Base-by-base conservation (phyloP, 2,888 invertebrate genomes). In the Parasteatoda lunata region DNA sequence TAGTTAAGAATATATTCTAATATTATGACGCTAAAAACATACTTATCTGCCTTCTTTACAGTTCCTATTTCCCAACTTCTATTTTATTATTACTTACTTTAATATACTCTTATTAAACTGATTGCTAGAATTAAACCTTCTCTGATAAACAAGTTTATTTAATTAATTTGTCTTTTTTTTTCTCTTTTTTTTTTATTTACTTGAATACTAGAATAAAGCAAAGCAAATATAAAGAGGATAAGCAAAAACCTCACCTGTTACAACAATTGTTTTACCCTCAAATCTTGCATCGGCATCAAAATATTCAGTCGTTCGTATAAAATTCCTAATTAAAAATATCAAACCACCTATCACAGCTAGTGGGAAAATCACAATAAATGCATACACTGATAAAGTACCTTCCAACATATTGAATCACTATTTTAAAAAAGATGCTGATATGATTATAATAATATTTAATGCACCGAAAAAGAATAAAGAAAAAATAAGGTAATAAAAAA, bases 211-310 rank as follows among this genome's bases (percentile, higher is more conserved):
- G 30, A 30, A 30, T 30, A 30, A 30, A 30, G 30, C 30, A 30
- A 30, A 30, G 0, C 30, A 30, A 30, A 30, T 30, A 30, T 30
- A 30, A 5, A 71, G 8, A 30, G 65, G n/a, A 52, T 45, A 5
- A 52, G n/a, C 5, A 2, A n/a, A 77, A 49, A 49, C 47, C 69
- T 88, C 89, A 90, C 90, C 90, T 77, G 90, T 90, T 13, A 90
- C 88, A 45, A 90, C 87, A 69, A 90, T 89, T 5, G 90, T 90
- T 66, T 90, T 90, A 15, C 90, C 90, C 68, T 90, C 90, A 71
- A 90, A 84, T 68, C 89, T 80, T 45, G 90, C 90, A 47, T 90
- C 90, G 51, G 85, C 78, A 76, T 90, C 90, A 84, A 84, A 90
- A 69, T 71, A 88, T 70, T 89, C 86, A n/a, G 89, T 89, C 69